These are phyloP conservation scores for Lophura nycthemera DNA, from an alignment of 2,113 vertebrate genomes.

Conservation along the genomic window DNA sequence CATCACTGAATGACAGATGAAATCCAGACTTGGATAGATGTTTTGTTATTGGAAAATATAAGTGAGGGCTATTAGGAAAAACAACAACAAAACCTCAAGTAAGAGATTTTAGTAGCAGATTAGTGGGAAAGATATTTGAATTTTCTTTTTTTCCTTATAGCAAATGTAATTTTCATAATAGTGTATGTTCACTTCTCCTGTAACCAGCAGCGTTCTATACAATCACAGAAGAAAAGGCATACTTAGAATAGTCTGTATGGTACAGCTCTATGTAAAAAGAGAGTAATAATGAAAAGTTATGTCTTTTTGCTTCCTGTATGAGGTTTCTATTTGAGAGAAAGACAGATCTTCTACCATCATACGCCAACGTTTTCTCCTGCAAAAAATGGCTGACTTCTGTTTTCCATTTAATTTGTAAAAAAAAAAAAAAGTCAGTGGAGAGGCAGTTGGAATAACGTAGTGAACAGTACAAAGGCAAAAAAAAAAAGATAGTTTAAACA, in stretches of 20 bases:
- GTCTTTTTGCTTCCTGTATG: not conserved
- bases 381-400: not conserved
- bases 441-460: not conserved
- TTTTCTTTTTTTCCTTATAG: not conserved
- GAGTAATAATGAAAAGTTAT: not conserved
- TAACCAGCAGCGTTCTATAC: not conserved
- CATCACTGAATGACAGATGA: not conserved
- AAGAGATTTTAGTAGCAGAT: not conserved
- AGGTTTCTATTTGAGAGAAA: not conserved
- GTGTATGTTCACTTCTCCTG: not conserved
- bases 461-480: not conserved
- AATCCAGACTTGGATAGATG: not conserved
- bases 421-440: not conserved
- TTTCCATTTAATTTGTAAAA: not conserved
- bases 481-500: not conserved
- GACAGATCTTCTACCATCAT: not conserved
- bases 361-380: not conserved
- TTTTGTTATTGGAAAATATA: not conserved
- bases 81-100: not conserved
- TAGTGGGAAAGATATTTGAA: not conserved
- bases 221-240: not conserved
- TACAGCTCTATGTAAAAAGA: not conserved
- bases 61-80: not conserved
- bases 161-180: not conserved
- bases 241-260: not conserved